A percentile compares a stretch with the other conserved stretches of the same genome.
Evolutionary conservation across 2,113 vertebrate species (phyloP).

Genomic region (Salminus brasiliensis): DNA sequence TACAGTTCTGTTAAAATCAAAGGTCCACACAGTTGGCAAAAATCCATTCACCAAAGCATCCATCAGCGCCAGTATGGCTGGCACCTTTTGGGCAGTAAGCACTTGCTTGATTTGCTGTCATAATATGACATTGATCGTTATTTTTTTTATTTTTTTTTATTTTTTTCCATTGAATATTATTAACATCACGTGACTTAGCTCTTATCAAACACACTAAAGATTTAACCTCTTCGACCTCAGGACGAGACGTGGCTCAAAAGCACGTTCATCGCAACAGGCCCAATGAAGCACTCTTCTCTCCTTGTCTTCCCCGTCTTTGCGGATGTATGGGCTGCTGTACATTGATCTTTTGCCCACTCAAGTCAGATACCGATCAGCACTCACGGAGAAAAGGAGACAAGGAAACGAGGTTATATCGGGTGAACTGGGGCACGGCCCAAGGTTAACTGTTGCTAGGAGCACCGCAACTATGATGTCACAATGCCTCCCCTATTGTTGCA

Average conservation of each 20-base stretch:
- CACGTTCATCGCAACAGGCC: not conserved
- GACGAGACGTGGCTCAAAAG: not conserved
- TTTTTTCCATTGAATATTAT: not conserved
- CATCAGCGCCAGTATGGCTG: not conserved
- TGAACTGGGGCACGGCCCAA: conserved; percentile 51
- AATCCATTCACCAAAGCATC: not conserved
- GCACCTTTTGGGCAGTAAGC: conserved; percentile 15
- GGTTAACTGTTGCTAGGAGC: conserved; percentile 63
- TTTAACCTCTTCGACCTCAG: not conserved
- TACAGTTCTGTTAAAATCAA: conserved; percentile 29
- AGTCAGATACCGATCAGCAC: conserved; percentile 39
- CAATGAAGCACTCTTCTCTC: not conserved
- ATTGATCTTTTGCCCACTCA: conserved; percentile 16
- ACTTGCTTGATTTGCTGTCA: not conserved
- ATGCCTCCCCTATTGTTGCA: conserved; percentile 61
- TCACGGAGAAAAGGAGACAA: conserved; percentile 44
- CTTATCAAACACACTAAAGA: conserved; percentile 28
- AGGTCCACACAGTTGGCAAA: conserved; percentile 12
- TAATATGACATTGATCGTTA: not conserved
- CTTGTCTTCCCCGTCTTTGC: conserved; percentile 2
- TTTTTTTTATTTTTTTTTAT: too few species aligned
- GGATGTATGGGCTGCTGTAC: conserved; percentile 7
- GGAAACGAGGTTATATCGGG: conserved; percentile 49
- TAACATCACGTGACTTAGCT: conserved; percentile 32
- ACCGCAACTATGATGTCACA: conserved; percentile 66